These are phyloP conservation scores for Hyposoter dolosus DNA, from an alignment of 2,888 invertebrate species.

Conservation along the genomic window DNA sequence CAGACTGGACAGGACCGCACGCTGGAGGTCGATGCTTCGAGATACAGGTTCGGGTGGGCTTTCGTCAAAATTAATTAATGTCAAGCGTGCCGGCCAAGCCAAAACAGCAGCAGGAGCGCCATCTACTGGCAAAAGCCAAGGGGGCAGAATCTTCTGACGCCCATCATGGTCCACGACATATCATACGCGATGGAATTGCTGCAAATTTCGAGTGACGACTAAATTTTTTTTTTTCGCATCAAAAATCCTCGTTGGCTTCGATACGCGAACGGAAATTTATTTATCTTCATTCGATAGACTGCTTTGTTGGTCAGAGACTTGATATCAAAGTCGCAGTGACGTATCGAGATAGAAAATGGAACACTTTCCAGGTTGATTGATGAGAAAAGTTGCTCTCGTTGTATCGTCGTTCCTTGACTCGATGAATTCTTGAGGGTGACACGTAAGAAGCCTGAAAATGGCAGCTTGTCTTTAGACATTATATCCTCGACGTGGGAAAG, in stretches of 20 bases:
- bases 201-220: neutral
- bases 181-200: conserved; percentile 6
- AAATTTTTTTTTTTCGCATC: neutral
- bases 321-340: neutral
- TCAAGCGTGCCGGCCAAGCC: conserved; percentile 62
- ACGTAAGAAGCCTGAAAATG: neutral
- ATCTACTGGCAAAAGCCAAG: neutral
- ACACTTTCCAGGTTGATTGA: neutral
- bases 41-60: conserved; percentile 71
- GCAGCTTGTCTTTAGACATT: neutral
- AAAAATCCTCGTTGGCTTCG: neutral
- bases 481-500: neutral
- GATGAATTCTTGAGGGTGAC: neutral
- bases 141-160: conserved; percentile 19
- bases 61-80: conserved; percentile 75
- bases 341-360: neutral
- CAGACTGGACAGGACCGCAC: conserved; percentile 38
- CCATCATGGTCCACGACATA: conserved; percentile 1
- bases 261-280: neutral
- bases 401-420: neutral
- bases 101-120: conserved; percentile 41
- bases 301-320: neutral
- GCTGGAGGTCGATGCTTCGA: conserved; percentile 66
- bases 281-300: neutral
- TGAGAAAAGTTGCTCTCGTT: neutral